Evolutionary conservation across 1,140 invertebrate species (phyloP), one percentile per base, ranked within the genome.

Genomic region (Aphelenchoides besseyi): DNA sequence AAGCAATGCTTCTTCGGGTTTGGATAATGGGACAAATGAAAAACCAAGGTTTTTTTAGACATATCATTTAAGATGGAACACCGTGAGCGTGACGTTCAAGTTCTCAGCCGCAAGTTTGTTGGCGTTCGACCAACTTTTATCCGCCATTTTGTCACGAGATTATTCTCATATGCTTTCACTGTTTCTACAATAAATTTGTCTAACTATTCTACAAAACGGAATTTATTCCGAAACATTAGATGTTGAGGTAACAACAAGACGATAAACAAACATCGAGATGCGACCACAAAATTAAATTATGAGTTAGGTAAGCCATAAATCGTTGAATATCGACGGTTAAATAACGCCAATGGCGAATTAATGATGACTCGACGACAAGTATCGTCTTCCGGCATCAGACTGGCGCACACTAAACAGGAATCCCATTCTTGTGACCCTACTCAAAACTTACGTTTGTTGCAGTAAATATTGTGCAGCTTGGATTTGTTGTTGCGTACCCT

Each of bases 381-480:
- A 48, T 16, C 41, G 41, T 48, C 41, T 48, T 48, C 41, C 41
- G 41, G 41, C 41, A 48, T 48, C 41, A 48, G 41, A 48, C 41
- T 12, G 12, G 41, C 41, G 41, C 12, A 48, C 41, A 12, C 41
- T 48, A 23, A 48, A 48, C 12, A 23, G n/a, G n/a, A n/a, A n/a
- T n/a, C n/a, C n/a, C n/a, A n/a, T 2, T 32, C 2, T 26, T 2
- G 23, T 1, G 3, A n/a, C n/a, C n/a, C n/a, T n/a, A n/a, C n/a
- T n/a, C n/a, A 41, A 67, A 26, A 53, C 35, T 18, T 48, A 71
- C 70, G 48, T 69, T 18, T 71, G 63, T 70, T 71, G 70, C 2
- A 71, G 37, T 37, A 70, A 33, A 26, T 71, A 71, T 33, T 71
- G 70, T n/a, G 70, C 70, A n/a, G 64, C 30, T 59, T 71, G 70